Conservation (phyloP, 2,888 invertebrate genomes). For the Spisula solida region DNA sequence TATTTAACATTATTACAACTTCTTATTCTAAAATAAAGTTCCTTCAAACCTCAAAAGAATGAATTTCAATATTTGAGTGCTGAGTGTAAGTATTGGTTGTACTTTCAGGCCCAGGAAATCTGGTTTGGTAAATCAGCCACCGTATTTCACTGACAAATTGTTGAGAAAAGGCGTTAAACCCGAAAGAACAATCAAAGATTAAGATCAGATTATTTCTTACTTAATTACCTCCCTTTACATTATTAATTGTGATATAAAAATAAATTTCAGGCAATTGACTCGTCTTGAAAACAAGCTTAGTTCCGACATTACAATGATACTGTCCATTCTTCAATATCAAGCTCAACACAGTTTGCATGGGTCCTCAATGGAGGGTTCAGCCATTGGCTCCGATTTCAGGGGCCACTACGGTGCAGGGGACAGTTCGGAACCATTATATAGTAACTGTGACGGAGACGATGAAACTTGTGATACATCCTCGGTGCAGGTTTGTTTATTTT, state of each 20-base stretch:
- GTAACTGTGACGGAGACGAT: conserved; percentile 26
- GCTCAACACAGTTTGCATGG: conserved; percentile 31
- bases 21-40: no score
- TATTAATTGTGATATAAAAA: no score
- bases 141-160: no score
- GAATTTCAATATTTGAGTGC: no score
- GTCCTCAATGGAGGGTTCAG: neutral
- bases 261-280: conserved; percentile 82
- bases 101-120: no score
- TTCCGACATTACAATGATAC: conserved; percentile 86
- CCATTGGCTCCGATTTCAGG: neutral
- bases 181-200: no score
- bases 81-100: no score
- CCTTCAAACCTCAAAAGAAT: no score
- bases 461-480: conserved; percentile 26
- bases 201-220: no score
- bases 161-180: no score
- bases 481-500: conserved; percentile 2
- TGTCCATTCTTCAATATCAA: conserved; percentile 83
- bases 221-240: neutral
- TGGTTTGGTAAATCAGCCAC: no score
- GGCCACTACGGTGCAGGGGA: neutral
- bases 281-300: conserved; percentile 86
- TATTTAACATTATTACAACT: no score
- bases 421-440: neutral